Evolutionary conservation across 2,888 invertebrate species (phyloP), one percentile per base, ranked within the genome.

Genomic region (Mimumesa dahlbomi): DNA sequence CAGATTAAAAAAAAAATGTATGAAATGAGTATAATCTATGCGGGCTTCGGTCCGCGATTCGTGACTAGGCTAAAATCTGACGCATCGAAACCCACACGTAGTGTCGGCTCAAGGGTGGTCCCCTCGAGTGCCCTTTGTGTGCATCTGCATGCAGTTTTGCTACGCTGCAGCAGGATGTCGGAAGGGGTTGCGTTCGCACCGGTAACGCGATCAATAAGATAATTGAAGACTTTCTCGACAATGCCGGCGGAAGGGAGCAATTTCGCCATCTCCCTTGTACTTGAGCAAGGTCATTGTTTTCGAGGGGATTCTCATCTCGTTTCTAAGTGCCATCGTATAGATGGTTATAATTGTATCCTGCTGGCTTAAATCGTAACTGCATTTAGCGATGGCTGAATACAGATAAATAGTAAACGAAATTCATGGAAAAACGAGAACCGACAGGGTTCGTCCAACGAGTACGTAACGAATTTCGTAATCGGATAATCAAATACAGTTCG

Each of bases 151-250:
- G 43, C 50, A 57, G 18, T 68, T 74, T 74, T 43, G 48, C 48
- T 21, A 42, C 29, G 54, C 16, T 40, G 62, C 53, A 34, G 50
- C 65, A 40, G 57, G 61, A 68, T 77, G 79, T 73, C 66, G 71
- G 64, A 79, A 79, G 71, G 80, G 80, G 71, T 79, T 77, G 79
- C 62, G 69, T 73, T 79, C 73, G 75, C 62, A 71, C 73, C 71
- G 69, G 72, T 72, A 81, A 80, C 73, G 48, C 82, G 82, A 84
- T 84, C 84, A 84, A 84, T 84, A 84, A 84, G 79, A 84, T 84
- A 84, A 84, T 84, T 84, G 84, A 84, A 84, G 82, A 84, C 78
- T 84, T 83, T 84, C 80, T 79, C 80, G 79, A 79, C 78, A 65
- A 77, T 74, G 71, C 73, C 76, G 74, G 75, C 83, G 83, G 84